phyloP scores from a whole-genome alignment of 2,113 vertebrate species.

The Oreochromis aureus region DNA sequence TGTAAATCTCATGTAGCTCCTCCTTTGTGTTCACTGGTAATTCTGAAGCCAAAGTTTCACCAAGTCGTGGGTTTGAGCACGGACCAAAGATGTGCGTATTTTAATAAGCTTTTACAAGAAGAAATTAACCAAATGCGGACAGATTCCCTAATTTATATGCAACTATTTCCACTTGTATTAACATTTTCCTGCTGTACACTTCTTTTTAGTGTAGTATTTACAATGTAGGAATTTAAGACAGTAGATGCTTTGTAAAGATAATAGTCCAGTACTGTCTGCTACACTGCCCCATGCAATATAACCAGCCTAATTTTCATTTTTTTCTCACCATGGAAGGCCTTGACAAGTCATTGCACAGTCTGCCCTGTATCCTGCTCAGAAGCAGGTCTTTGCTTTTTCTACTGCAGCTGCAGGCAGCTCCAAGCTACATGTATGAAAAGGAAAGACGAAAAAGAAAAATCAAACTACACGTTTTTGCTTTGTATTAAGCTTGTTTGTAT shows the following conservation, averaged over 20 bases:
- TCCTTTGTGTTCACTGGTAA: conserved; percentile 15
- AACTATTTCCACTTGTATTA: background rate
- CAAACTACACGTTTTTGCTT: conserved; percentile 45
- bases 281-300: conserved; percentile 10
- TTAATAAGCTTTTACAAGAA: conserved; percentile 44
- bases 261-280: conserved; percentile 27
- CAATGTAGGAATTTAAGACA: background rate
- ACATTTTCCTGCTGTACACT: background rate
- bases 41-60: conserved; percentile 51
- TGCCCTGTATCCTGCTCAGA: conserved; percentile 27
- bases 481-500: conserved; percentile 66
- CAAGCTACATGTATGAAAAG: conserved; percentile 41
- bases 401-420: conserved; percentile 81
- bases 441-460: background rate
- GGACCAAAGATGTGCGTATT: conserved; percentile 65
- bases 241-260: conserved; percentile 22
- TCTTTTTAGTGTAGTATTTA: conserved; percentile 6
- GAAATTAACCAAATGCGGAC: conserved; percentile 20
- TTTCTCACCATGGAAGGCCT: conserved; percentile 33
- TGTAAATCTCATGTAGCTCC: conserved; percentile 45
- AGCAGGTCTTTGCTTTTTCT: conserved; percentile 59
- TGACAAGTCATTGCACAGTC: conserved; percentile 49
- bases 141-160: background rate
- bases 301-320: background rate
- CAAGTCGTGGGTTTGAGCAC: conserved; percentile 39